Percentiles rank a stretch among this genome's conserved stretches.
These are phyloP conservation scores for Danaus melanippus DNA, from an alignment of 1,140 invertebrate genomes.

Conservation along the genomic window DNA sequence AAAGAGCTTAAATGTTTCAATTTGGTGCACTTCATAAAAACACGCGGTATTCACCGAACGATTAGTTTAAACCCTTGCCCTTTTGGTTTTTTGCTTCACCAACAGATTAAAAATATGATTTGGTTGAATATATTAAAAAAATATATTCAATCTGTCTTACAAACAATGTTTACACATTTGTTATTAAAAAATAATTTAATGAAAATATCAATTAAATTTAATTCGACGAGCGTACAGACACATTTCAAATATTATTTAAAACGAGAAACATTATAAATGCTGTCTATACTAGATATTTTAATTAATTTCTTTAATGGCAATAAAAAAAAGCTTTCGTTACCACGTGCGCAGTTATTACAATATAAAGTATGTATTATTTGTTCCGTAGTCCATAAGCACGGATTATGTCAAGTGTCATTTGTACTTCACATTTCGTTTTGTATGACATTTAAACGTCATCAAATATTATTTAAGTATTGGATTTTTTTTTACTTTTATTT, in stretches of 20 bases:
- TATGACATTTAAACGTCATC: no score
- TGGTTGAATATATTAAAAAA: conserved; percentile 1
- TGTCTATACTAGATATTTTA: no score
- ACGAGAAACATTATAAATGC: background rate
- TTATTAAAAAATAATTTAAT: background rate
- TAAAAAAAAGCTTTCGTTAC: no score
- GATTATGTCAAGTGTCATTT: conserved; percentile 12
- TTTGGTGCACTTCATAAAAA: conserved; percentile 45
- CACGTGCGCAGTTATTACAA: conserved; percentile 9
- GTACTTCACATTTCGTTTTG: no score
- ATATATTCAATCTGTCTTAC: background rate
- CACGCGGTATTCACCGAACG: conserved; percentile 2
- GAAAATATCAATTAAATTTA: conserved; percentile 1
- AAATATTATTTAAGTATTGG: no score
- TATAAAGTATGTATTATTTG: conserved; percentile 14
- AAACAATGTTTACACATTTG: background rate
- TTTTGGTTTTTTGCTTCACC: background rate
- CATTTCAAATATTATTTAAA: conserved; percentile 8
- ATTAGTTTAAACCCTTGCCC: background rate
- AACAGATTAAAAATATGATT: no score
- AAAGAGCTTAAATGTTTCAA: conserved; percentile 59
- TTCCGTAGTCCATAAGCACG: conserved; percentile 15
- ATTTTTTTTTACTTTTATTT: no score
- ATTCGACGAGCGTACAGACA: background rate
- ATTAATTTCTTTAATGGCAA: no score